These are phyloP conservation scores for Callionymus lyra DNA, from an alignment of 2,113 vertebrate genomes.

Conservation along the genomic window DNA sequence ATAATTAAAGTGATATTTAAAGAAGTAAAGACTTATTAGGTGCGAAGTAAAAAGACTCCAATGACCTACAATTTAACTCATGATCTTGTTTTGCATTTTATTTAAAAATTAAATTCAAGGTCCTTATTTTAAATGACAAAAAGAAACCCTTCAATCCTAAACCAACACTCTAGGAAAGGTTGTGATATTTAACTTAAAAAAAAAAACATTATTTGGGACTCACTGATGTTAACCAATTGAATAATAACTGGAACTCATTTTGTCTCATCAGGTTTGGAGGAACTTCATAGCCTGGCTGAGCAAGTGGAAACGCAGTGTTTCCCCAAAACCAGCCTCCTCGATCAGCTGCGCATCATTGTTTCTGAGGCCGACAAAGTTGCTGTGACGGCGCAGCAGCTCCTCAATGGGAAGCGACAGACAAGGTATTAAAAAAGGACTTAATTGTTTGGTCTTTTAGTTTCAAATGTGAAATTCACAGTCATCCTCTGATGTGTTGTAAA, in stretches of 20 bases:
- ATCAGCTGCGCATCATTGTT: slow-evolving; percentile 72
- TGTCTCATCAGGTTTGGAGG: slow-evolving; percentile 72
- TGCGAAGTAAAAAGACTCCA: no score
- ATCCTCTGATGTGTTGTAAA: neutral
- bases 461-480: neutral
- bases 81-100: no score
- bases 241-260: neutral
- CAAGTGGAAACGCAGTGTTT: slow-evolving; percentile 82
- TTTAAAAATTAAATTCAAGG: no score
- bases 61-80: no score
- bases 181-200: no score
- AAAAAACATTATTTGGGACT: no score
- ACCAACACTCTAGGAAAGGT: neutral
- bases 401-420: slow-evolving; percentile 90
- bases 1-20: no score
- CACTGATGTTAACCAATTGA: no score
- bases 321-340: slow-evolving; percentile 76
- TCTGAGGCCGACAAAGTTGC: slow-evolving; percentile 88
- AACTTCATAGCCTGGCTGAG: slow-evolving; percentile 80
- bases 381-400: slow-evolving; percentile 85
- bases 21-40: no score
- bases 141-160: no score
- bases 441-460: no score
- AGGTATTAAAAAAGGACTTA: slow-evolving; percentile 67
- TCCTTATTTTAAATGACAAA: no score